Evolutionary conservation across 2,113 vertebrate genomes (phyloP), one percentile per base, ranked within the genome.

Genomic region (Alethe castanea): DNA sequence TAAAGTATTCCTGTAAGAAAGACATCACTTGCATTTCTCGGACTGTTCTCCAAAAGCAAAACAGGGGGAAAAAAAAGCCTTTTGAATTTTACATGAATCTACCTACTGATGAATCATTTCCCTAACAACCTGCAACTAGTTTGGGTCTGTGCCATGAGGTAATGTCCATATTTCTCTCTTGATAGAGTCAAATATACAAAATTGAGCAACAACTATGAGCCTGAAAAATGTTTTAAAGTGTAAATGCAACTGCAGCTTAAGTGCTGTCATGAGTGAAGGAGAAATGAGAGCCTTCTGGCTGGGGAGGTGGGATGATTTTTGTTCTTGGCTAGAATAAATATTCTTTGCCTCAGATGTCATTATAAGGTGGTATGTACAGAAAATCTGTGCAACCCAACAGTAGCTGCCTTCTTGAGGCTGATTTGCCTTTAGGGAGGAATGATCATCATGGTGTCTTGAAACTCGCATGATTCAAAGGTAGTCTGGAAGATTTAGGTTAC

Each of bases 1-100:
- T 85, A 92, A 81, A 96, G 81, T 66, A 93, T 85, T 96, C 88
- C 76, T 95, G 73, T 95, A 91, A 95, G 94, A 89, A 86, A 96
- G 95, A 93, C 71, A 95, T 90, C 81, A 65, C 69, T 95, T 92
- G 92, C 92, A 87, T 94, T 94, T 92, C 81, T 96, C 66, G 76
- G 93, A 95, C 95, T 94, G 73, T 57, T 96, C 74, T 93, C 85
- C 67, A 86, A 90, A 88, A 83, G 69, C 82, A 56, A 90, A 96
- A 81, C 17, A 6, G 35, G 65, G 65, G 52, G 9, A 2, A 24
- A 38, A 40, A 85, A 90, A 88, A 3, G 12, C 40, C 44, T 90
- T 87, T 72, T 86, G 82, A 57, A 48, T 94, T 92, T 86, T 92
- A 40, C 69, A 33, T 56, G 40, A 93, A 35, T 52, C 81, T 92